A percentile compares a stretch with the other conserved stretches of the same genome.
Conservation (phyloP, 2,797 vertebrate genomes). For the Sebastes jordani region DNA sequence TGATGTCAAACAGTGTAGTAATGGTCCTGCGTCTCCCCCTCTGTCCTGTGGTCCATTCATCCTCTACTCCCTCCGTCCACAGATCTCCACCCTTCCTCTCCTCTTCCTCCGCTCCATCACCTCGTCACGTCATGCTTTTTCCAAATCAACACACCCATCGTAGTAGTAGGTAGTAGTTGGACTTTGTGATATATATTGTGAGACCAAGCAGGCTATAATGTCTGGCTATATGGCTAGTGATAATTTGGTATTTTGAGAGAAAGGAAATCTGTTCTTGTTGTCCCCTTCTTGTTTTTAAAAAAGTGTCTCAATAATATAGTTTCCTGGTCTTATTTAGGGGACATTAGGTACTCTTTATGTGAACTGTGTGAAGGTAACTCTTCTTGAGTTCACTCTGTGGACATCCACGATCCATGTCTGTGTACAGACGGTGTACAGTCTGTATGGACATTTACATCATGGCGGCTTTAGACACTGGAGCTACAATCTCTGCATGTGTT, state of each 20-base stretch:
- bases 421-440: background rate
- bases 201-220: background rate
- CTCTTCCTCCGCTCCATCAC: slow-evolving; percentile 29
- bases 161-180: background rate
- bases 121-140: slow-evolving; percentile 32
- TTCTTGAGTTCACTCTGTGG: background rate
- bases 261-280: background rate
- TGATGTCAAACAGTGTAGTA: slow-evolving; percentile 68
- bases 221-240: background rate
- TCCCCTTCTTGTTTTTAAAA: background rate
- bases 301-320: background rate
- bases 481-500: background rate
- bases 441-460: background rate
- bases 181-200: background rate
- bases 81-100: slow-evolving; percentile 30
- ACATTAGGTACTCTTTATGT: background rate
- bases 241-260: background rate
- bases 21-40: slow-evolving; percentile 44
- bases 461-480: too few species aligned
- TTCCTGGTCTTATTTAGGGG: background rate
- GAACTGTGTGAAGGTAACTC: background rate
- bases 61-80: slow-evolving; percentile 27
- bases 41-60: slow-evolving; percentile 22
- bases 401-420: background rate
- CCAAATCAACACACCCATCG: slow-evolving; percentile 37